Evolutionary conservation across 2,888 invertebrate genomes (phyloP), one percentile per base, ranked within the genome.

Genomic region (Eupeodes latifasciatus): DNA sequence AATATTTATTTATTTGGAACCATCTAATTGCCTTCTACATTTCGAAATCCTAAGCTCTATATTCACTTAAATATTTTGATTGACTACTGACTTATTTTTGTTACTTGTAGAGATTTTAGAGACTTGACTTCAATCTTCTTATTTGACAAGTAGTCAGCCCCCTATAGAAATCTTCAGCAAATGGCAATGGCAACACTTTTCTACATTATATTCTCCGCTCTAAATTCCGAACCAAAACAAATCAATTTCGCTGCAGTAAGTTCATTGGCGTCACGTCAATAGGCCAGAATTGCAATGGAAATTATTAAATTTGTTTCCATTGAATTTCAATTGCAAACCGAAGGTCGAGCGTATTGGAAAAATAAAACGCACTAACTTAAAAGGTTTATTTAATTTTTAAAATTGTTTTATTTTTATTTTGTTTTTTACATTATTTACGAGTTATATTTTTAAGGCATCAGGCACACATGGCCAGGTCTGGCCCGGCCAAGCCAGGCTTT

Each of bases 331-430:
- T 80, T n/a, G n/a, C 51, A 27, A 1, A 3, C 27, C 27, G 27
- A 27, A 27, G 27, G 27, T 27, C 27, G 27, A 49, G 47, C 62
- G 55, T 55, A 44, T 61, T 62, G 47, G 6, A 2, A 66, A 59
- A 64, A 64, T 47, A 44, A 81, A 76, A 53, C 12, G 40, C 61
- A 55, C 47, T 67, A 78, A 51, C 19, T 19, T 12, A 51, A 11
- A 66, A 64, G 44, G 51, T 80, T 76, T 72, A 81, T 77, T 81
- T 77, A 72, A 72, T 80, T 85, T 85, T 80, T 76, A 14, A 80
- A 81, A 66, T 77, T 76, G 53, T 71, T 77, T 16, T 27, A n/a
- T 3, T 11, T 14, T 57, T 34, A 59, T 27, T 27, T 27, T 3
- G 2, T 27, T 27, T 40, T 40, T 40, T 40, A 40, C 3, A 27